Conservation (phyloP, 2,888 invertebrate genomes). For the Eretmocerus hayati region DNA sequence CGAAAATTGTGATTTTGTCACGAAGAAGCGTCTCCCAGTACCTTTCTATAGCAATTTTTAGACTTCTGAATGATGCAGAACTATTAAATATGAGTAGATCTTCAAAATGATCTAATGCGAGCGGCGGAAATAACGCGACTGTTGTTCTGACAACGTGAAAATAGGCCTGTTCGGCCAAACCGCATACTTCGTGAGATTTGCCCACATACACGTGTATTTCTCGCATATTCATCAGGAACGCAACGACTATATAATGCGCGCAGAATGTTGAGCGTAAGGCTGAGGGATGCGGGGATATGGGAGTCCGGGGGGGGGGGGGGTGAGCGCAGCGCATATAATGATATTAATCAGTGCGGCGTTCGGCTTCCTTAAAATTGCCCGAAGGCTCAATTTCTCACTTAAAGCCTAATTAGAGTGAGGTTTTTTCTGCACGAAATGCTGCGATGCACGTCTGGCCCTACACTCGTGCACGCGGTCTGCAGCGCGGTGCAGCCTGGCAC, state of each 20-base stretch:
- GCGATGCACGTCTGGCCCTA: neutral
- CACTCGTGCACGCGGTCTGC: constrained; percentile 1
- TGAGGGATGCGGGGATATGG: neutral
- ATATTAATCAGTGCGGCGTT: constrained; percentile 46
- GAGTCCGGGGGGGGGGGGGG: neutral
- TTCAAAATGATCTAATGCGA: too few species aligned
- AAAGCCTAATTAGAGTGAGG: constrained; percentile 44
- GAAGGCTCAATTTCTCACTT: constrained; percentile 47
- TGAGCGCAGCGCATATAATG: constrained; percentile 32
- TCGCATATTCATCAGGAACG: neutral
- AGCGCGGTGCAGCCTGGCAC: neutral
- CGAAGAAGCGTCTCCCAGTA: too few species aligned
- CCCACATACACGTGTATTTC: neutral
- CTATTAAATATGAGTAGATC: too few species aligned
- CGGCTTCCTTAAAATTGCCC: constrained; percentile 47
- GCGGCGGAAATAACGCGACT: too few species aligned
- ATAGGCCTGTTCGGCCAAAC: too few species aligned
- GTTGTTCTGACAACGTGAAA: too few species aligned
- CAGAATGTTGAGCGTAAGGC: neutral
- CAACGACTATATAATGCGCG: neutral
- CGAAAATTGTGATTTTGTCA: too few species aligned
- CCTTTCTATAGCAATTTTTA: too few species aligned
- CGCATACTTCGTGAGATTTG: neutral
- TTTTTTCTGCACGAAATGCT: constrained; percentile 25
- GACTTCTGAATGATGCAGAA: too few species aligned